Evolutionary conservation across 2,888 invertebrate species (phyloP).

Genomic region (Meiosimyza decipiens): DNA sequence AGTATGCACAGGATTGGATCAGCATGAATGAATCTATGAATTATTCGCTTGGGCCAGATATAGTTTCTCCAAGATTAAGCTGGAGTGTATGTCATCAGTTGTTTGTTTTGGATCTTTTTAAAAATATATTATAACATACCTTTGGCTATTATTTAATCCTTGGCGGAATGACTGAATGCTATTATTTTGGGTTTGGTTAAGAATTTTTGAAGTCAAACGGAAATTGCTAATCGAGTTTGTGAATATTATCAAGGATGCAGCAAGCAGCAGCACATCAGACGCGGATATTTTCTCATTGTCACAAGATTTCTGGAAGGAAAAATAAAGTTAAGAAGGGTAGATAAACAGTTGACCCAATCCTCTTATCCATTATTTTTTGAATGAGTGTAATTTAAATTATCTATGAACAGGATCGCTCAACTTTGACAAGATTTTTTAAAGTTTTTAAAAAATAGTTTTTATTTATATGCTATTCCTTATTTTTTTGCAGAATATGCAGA

Average conservation of each 20-base stretch:
- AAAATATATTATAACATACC: constrained; percentile 46
- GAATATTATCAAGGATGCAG: constrained; percentile 59
- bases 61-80: too few relatives aligned
- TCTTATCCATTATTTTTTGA: too few relatives aligned
- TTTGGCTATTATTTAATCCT: constrained; percentile 56
- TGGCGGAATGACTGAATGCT: constrained; percentile 52
- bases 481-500: too few relatives aligned
- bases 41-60: too few relatives aligned
- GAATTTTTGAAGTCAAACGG: constrained; percentile 58
- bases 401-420: too few relatives aligned
- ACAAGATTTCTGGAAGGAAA: constrained; percentile 50
- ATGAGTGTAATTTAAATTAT: too few relatives aligned
- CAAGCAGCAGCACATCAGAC: constrained; percentile 56
- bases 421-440: too few relatives aligned
- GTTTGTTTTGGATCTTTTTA: background rate
- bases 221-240: constrained; percentile 63
- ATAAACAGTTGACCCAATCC: too few relatives aligned
- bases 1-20: too few relatives aligned
- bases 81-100: background rate
- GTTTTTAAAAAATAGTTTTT: too few relatives aligned
- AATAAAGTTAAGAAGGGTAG: background rate
- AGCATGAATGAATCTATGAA: too few relatives aligned
- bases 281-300: constrained; percentile 56
- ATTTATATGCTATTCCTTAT: too few relatives aligned
- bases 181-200: constrained; percentile 50